A percentile compares a stretch with the other conserved stretches of the same genome.
Evolutionary conservation across 2,113 vertebrate species (phyloP).

Genomic region (Merops nubicus): DNA sequence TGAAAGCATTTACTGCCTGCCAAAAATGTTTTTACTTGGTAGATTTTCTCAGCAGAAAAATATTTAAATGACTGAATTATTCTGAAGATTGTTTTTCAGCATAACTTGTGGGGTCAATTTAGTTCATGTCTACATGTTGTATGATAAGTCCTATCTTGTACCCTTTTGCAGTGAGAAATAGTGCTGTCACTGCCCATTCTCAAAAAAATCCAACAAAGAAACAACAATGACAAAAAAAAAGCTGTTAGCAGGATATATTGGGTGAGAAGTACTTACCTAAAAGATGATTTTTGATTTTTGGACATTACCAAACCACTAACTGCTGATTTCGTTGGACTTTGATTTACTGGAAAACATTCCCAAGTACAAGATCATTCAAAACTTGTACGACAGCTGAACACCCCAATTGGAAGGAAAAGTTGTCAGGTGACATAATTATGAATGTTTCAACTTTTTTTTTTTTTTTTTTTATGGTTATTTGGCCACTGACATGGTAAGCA

Average conservation of each 20-base stretch:
- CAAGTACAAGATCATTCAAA: neutral
- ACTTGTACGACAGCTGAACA: neutral
- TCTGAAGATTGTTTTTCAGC: neutral
- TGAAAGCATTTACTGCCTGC: neutral
- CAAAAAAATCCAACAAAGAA: too few species aligned
- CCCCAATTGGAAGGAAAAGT: neutral
- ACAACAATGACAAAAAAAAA: too few species aligned
- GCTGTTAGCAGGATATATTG: too few species aligned
- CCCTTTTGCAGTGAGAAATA: neutral
- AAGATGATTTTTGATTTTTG: neutral
- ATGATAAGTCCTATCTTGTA: neutral
- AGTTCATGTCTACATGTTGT: neutral
- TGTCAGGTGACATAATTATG: neutral
- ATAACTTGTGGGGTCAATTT: neutral
- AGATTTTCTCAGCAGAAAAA: neutral
- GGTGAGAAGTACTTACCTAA: neutral
- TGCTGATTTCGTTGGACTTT: neutral
- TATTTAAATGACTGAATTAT: neutral
- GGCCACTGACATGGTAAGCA: neutral
- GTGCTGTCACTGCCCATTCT: neutral
- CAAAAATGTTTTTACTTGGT: neutral
- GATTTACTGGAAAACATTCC: neutral
- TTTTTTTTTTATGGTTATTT: neutral
- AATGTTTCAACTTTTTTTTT: neutral
- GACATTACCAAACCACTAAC: neutral